Evolutionary conservation across 2,888 invertebrate genomes (phyloP).

Genomic region (Argyresthia albistria): DNA sequence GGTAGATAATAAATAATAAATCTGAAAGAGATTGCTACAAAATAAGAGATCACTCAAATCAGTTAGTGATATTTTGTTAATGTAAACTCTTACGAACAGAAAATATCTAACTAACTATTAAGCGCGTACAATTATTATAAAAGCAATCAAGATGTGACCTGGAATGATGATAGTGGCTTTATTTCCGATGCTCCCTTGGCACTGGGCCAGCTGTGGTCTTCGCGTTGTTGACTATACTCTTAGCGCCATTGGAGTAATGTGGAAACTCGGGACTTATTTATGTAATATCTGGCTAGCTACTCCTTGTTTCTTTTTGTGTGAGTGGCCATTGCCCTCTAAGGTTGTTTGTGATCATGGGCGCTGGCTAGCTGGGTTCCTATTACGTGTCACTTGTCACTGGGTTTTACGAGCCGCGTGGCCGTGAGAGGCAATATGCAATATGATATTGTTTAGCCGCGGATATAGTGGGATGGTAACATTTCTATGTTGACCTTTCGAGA

Average conservation of each 20-base stretch:
- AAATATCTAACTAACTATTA: background rate
- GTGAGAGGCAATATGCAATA: too few species aligned
- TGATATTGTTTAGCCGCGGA: too few species aligned
- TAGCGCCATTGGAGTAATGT: background rate
- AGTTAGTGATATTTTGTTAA: background rate
- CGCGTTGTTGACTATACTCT: background rate
- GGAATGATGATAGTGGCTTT: slow-evolving; percentile 69
- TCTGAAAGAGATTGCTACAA: too few species aligned
- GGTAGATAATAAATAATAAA: too few species aligned
- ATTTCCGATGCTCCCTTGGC: slow-evolving; percentile 66
- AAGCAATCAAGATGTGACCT: slow-evolving; percentile 50
- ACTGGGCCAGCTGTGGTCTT: slow-evolving; percentile 34
- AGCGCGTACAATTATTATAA: background rate
- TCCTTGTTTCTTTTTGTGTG: background rate
- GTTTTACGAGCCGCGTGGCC: too few species aligned
- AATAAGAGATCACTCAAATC: too few species aligned
- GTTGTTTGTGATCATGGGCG: background rate
- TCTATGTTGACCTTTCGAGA: too few species aligned
- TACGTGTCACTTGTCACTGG: too few species aligned
- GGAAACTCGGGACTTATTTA: slow-evolving; percentile 1
- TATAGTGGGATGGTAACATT: too few species aligned
- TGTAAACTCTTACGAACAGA: background rate
- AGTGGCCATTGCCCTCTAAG: background rate
- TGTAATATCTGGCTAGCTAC: background rate
- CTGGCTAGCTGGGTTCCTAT: too few species aligned